Conservation (phyloP, 2,113 vertebrate species). For the Scopus umbretta region DNA sequence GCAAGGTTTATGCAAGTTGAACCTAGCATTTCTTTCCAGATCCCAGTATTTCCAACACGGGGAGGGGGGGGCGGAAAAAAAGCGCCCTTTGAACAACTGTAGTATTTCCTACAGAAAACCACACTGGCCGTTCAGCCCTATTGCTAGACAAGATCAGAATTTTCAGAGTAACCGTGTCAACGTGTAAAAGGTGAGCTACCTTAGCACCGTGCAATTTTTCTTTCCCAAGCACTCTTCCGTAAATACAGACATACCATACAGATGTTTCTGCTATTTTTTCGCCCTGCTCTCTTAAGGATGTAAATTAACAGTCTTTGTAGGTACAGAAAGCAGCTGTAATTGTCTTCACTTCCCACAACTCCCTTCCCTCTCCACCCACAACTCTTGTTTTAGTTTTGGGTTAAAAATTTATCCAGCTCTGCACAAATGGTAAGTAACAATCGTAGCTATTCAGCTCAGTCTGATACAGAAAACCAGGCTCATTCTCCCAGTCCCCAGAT, state of each 20-base stretch:
- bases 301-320: not conserved
- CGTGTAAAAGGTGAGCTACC: not conserved
- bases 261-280: not conserved
- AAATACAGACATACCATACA: not conserved
- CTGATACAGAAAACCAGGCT: not conserved
- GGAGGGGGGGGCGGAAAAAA: not conserved
- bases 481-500: not conserved
- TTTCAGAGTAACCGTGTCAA: not conserved
- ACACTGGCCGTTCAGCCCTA: not conserved
- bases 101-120: not conserved
- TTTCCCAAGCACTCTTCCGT: not conserved
- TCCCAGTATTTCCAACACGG: not conserved
- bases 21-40: not conserved
- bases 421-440: not conserved
- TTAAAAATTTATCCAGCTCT: not conserved
- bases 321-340: not conserved
- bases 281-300: not conserved
- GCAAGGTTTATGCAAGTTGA: not conserved
- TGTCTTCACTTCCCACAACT: conserved; percentile 1
- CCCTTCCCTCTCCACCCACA: not conserved
- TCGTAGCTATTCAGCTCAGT: not conserved
- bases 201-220: not conserved
- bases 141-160: not conserved
- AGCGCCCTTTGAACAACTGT: not conserved
- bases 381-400: not conserved